These are phyloP conservation scores for Galeopsomyia nigrocyanea DNA, from an alignment of 2,888 invertebrate species.

Conservation along the genomic window DNA sequence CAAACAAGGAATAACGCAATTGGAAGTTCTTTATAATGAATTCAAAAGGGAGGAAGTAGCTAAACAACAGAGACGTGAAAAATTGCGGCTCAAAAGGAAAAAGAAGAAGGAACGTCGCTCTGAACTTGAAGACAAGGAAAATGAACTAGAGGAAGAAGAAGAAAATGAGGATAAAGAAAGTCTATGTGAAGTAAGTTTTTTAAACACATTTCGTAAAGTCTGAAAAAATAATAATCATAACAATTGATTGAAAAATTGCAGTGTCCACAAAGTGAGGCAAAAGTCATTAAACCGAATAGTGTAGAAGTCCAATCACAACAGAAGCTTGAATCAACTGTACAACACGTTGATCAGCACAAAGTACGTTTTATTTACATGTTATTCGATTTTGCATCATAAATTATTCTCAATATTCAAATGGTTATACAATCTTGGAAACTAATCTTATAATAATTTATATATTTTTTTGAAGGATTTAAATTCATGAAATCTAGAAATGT, in stretches of 20 bases:
- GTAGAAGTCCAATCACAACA: slow-evolving; percentile 53
- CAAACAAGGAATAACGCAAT: slow-evolving; percentile 89
- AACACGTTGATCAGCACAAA: slow-evolving; percentile 62
- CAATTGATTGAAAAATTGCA: slow-evolving; percentile 30
- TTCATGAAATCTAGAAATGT: background rate
- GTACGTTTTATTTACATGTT: slow-evolving; percentile 49
- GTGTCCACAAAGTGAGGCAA: slow-evolving; percentile 51
- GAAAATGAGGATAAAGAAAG: slow-evolving; percentile 13
- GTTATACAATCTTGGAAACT: no score
- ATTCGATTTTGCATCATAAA: no score
- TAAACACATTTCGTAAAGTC: background rate
- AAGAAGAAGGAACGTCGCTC: slow-evolving; percentile 81
- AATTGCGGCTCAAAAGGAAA: slow-evolving; percentile 83
- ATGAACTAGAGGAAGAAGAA: slow-evolving; percentile 65
- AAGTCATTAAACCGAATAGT: slow-evolving; percentile 44
- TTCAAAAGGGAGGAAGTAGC: slow-evolving; percentile 88
- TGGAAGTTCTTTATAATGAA: slow-evolving; percentile 90
- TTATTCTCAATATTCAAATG: background rate
- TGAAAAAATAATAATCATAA: background rate
- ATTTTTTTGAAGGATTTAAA: background rate
- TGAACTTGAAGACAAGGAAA: slow-evolving; percentile 69
- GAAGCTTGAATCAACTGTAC: slow-evolving; percentile 56
- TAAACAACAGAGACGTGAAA: slow-evolving; percentile 87
- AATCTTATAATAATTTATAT: background rate
- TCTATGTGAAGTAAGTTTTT: slow-evolving; percentile 37